phyloP scores from a whole-genome alignment of 2,888 invertebrate species.

The Caenorhabditis macrosperma region DNA sequence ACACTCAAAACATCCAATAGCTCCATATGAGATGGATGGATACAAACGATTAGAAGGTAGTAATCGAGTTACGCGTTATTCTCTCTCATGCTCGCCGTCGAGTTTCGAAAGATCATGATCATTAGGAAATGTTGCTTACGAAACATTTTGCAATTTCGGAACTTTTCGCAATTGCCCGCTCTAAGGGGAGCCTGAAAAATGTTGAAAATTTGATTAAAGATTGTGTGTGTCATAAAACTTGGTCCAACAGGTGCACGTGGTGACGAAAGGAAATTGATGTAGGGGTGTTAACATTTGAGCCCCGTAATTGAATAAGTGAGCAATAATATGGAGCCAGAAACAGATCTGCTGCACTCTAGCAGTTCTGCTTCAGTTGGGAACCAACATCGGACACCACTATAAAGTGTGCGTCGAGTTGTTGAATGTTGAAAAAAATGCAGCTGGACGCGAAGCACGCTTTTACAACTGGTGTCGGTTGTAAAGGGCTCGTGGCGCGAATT shows the following conservation, averaged over 20 bases:
- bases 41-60: not conserved
- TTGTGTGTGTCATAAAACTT: not conserved
- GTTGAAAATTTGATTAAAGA: not conserved
- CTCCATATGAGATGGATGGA: not conserved
- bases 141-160: no score
- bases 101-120: no score
- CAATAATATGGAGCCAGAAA: not conserved
- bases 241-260: constrained; percentile 21
- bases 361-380: not conserved
- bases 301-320: constrained; percentile 14
- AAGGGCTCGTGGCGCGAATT: constrained; percentile 16
- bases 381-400: not conserved
- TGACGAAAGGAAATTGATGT: constrained; percentile 14
- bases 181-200: no score
- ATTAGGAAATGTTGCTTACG: no score
- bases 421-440: not conserved
- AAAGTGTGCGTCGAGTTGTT: not conserved
- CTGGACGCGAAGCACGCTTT: not conserved
- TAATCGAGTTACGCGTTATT: constrained; percentile 2
- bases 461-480: not conserved
- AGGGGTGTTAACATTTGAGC: constrained; percentile 6
- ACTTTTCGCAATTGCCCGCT: no score
- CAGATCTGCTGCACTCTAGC: not conserved
- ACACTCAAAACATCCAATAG: not conserved
- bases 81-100: no score